Conservation (phyloP, 2,113 vertebrate species). For the Micronycteris hirsuta region DNA sequence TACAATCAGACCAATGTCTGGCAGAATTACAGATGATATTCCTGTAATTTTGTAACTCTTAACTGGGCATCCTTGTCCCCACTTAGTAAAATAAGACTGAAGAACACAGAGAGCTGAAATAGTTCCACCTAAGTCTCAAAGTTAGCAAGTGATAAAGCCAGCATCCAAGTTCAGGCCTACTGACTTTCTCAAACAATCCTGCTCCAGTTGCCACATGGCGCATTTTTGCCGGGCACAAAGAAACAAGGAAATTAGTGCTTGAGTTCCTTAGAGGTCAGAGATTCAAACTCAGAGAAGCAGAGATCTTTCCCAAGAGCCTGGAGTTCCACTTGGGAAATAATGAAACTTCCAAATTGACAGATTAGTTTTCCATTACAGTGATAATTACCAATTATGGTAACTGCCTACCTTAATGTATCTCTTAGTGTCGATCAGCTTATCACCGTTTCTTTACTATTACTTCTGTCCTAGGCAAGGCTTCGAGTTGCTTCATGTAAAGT, state of each 20-base stretch:
- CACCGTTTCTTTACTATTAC: not conserved
- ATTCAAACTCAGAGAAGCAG: not conserved
- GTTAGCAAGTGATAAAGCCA: not conserved
- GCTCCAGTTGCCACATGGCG: not conserved
- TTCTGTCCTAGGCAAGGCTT: not conserved
- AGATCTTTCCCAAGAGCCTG: not conserved
- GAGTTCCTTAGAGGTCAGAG: not conserved
- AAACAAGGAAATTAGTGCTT: not conserved
- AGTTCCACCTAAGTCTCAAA: not conserved
- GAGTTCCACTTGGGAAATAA: not conserved
- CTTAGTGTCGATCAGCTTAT: not conserved
- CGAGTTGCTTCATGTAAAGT: not conserved
- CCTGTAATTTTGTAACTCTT: not conserved
- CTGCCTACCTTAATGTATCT: not conserved
- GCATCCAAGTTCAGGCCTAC: not conserved
- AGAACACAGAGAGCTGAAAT: not conserved
- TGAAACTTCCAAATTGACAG: slow-evolving; percentile 6
- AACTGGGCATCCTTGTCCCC: not conserved
- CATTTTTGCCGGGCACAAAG: not conserved
- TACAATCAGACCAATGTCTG: not conserved
- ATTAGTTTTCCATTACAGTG: slow-evolving; percentile 19
- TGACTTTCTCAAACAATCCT: not conserved
- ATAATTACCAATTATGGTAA: not conserved
- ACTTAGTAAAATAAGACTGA: not conserved
- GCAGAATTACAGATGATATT: not conserved